These are phyloP conservation scores for Malurus elegans DNA, from an alignment of 2,113 vertebrate species.

Conservation along the genomic window DNA sequence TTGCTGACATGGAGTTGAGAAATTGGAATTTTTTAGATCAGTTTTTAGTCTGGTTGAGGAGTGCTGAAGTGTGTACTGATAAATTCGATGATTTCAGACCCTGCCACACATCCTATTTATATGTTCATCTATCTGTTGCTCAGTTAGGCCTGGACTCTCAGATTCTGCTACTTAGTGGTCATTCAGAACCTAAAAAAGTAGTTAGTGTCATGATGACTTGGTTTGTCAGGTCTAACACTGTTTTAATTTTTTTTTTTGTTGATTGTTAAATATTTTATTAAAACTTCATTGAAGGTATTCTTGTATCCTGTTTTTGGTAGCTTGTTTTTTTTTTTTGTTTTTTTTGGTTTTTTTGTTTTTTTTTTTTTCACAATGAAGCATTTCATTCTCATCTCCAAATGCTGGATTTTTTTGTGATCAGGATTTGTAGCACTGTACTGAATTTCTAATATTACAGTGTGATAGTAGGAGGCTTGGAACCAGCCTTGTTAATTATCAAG, in stretches of 20 bases:
- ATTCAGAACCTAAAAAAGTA: background rate
- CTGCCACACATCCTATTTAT: background rate
- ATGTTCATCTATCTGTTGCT: background rate
- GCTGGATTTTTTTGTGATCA: background rate
- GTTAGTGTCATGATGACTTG: background rate
- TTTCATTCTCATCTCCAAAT: background rate
- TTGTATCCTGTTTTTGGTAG: too few species aligned
- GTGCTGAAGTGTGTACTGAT: background rate
- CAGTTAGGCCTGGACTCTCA: background rate
- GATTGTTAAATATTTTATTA: background rate
- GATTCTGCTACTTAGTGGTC: background rate
- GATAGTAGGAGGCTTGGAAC: background rate
- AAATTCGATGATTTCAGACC: background rate
- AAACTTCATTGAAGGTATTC: background rate
- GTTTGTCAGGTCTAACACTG: background rate
- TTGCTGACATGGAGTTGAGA: background rate
- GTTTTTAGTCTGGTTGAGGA: background rate
- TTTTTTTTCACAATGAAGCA: background rate
- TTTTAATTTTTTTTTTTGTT: background rate
- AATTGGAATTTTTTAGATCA: background rate
- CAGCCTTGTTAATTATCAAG: conserved; percentile 5
- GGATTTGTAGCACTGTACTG: background rate
- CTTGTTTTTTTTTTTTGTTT: background rate
- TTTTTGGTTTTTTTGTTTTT: background rate
- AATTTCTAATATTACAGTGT: background rate